Percentiles rank a stretch among this genome's conserved stretches.
Conservation (phyloP, 2,797 vertebrate species). For the Alauda arvensis region DNA sequence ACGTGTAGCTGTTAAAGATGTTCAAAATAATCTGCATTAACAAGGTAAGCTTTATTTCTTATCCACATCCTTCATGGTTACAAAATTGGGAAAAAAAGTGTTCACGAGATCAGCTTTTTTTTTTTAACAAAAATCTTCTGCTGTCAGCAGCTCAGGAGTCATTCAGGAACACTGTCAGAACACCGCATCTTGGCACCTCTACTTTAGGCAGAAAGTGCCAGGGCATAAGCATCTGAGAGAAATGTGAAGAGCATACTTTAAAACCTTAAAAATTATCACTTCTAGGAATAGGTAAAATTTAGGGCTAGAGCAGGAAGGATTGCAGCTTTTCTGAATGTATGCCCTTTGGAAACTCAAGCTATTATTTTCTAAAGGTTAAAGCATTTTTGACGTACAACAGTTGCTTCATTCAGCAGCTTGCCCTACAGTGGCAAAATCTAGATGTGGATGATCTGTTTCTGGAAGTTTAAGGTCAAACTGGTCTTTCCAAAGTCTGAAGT, state of each 20-base stretch:
- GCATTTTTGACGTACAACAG: slow-evolving; percentile 50
- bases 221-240: neutral
- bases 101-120: neutral
- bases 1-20: neutral
- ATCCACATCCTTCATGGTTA: neutral
- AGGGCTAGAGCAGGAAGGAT: neutral
- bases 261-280: slow-evolving; percentile 25
- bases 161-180: neutral
- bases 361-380: slow-evolving; percentile 63
- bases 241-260: neutral
- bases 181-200: neutral
- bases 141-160: neutral
- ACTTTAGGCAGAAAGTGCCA: slow-evolving; percentile 1
- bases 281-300: slow-evolving; percentile 36
- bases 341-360: slow-evolving; percentile 53
- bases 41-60: neutral
- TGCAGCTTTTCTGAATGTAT: slow-evolving; percentile 21
- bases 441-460: slow-evolving; percentile 43
- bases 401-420: slow-evolving; percentile 38
- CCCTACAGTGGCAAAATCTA: slow-evolving; percentile 1
- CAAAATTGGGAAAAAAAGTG: neutral
- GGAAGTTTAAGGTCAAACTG: slow-evolving; percentile 55
- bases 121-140: neutral
- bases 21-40: neutral
- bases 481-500: slow-evolving; percentile 57